phyloP scores from a whole-genome alignment of 1,140 invertebrate genomes.

The Ectropis grisescens region DNA sequence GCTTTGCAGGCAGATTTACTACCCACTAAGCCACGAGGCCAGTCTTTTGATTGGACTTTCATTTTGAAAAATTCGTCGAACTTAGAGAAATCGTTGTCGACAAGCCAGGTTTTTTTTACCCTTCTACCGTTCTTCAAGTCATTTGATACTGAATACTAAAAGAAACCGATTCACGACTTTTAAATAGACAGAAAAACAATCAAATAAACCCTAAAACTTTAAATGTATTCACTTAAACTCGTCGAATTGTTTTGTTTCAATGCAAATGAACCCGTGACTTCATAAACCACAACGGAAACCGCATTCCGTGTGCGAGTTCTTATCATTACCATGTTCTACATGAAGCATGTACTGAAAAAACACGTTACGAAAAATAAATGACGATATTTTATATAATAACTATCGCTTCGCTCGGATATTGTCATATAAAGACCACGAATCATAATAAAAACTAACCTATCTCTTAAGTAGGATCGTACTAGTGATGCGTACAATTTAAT shows the following conservation, averaged over 20 bases:
- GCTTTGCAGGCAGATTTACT: no score
- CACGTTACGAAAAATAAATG: neutral
- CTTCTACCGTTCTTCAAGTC: neutral
- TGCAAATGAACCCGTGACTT: constrained; percentile 17
- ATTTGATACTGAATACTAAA: no score
- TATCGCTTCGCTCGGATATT: no score
- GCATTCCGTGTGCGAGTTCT: neutral
- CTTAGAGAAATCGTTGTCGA: neutral
- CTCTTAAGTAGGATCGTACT: neutral
- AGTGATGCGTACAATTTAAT: no score
- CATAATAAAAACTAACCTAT: neutral
- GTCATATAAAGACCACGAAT: neutral
- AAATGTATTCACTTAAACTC: no score
- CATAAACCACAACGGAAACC: constrained; percentile 7
- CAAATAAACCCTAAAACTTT: no score
- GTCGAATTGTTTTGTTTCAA: constrained; percentile 6
- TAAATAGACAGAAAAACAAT: no score
- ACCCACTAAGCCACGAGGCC: no score
- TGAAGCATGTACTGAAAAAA: neutral
- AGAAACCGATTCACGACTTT: no score
- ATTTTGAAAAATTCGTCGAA: neutral
- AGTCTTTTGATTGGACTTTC: no score
- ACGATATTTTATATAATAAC: neutral
- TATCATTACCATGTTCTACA: neutral
- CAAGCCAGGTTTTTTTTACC: neutral